Evolutionary conservation across 2,113 vertebrate genomes (phyloP), one percentile per base, ranked within the genome.

Genomic region (Engystomops pustulosus): DNA sequence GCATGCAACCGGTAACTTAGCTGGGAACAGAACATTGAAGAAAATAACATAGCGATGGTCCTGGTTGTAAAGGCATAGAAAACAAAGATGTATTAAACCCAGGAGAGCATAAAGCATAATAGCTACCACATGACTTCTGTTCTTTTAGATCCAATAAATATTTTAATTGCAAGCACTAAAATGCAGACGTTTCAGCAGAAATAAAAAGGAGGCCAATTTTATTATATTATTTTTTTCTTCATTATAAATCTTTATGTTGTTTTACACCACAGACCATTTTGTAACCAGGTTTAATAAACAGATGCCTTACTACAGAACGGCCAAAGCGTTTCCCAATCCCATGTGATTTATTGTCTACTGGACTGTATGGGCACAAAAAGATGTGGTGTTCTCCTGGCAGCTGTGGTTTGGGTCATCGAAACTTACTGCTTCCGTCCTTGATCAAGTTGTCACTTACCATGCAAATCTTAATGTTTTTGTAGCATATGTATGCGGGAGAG

Each of bases 41-140:
- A 32, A 34, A 32, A 6, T 53, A 20, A 69, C 41, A 82, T 27
- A 60, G 71, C 41, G 60, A 36, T 36, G 36, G 32, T 80, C 44
- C 41, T 27, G 32, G 67, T 58, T 41, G 44, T 41, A 72, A 72
- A 82, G 49, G 23, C 41, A 70, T 44, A 71, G 47, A 45, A 81
- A 72, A 72, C 49, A 82, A 72, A 60, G 80, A 53, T 71, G 68
- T 53, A 72, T 34, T 60, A 70, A 60, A 72, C 49, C 38, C 69
- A 82, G 69, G 80, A 72, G 47, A 72, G 49, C 47, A 60, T 15
- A 82, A 72, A n/a, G 12, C 38, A 44, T 82, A 82, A 82, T 60
- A 74, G 71, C 49, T 60, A 72, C 55, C 80, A 82, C 69, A 82
- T 82, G 80, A 82, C 18, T 44, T 72, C 6, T 60, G 68, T 51